Evolutionary conservation across 2,888 invertebrate species (phyloP), one percentile per base, ranked within the genome.

Genomic region (Beris morrisii): DNA sequence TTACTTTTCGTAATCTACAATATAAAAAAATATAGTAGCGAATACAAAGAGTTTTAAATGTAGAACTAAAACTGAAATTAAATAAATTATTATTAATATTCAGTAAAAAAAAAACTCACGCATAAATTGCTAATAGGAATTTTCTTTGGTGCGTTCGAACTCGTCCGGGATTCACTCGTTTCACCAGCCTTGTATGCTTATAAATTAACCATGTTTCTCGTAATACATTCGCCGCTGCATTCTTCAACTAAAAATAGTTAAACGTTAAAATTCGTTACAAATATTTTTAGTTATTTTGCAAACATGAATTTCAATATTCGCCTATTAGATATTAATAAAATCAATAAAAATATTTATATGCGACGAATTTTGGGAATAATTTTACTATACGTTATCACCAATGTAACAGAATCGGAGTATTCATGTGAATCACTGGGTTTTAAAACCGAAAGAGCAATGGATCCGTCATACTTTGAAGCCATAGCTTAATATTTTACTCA

Each of bases 121-220:
- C 95, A 84, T 99, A 98, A 82, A 99, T 99, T 75, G 99, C 98
- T 82, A 98, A 88, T 73, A 99, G 89, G 85, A 99, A 99, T 85
- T 99, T 99, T 82, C 99, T 87, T 83, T 99, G 99, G 83, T 99
- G 99, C 71, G 97, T 93, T 78, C 99, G 87, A 74, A 99, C 97
- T 83, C 95, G 89, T 75, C 95, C 92, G 69, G 95, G 92, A 83
- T 97, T 95, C 69, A 98, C 95, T 80, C 97, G 88, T 85, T 97
- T 97, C 78, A 96, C 97, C 77, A 99, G 88, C 81, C 97, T 92
- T 77, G 99, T 98, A 83, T 99, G 95, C 84, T 99, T 99, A 85
- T 99, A 99, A 82, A 99, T 99, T 80, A 99, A 88, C 99, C 99
- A 99, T 75, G 99, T 99, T 85, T 99, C 99, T 75, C 99, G 87